A percentile compares a stretch with the other conserved stretches of the same genome.
These are phyloP conservation scores for Etheostoma perlongum DNA, from an alignment of 2,797 vertebrate genomes.

Conservation along the genomic window DNA sequence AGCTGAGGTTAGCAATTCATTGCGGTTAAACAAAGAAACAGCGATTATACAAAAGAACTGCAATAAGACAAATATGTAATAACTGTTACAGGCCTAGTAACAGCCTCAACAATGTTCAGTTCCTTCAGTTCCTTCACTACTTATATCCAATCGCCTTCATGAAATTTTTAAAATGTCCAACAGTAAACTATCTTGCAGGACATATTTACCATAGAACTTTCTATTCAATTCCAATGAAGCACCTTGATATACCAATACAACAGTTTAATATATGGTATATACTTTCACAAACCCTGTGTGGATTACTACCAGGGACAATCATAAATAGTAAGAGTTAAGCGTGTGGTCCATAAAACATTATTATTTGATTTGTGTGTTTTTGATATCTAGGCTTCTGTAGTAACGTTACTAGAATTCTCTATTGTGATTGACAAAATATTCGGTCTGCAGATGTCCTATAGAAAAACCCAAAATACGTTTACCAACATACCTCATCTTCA, in stretches of 20 bases:
- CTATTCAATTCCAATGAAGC: not conserved
- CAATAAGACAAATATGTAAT: too few species aligned
- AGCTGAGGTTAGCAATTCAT: too few species aligned
- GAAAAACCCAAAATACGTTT: too few species aligned
- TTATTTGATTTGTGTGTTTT: not conserved
- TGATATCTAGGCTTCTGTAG: too few species aligned
- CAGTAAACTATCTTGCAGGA: not conserved
- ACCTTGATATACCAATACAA: not conserved
- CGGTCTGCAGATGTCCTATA: too few species aligned
- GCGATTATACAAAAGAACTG: too few species aligned
- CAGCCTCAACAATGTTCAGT: not conserved
- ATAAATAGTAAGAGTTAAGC: not conserved
- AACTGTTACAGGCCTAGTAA: too few species aligned
- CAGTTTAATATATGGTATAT: not conserved
- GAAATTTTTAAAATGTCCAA: not conserved
- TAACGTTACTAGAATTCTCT: too few species aligned
- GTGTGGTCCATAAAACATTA: too few species aligned
- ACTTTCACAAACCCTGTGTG: not conserved
- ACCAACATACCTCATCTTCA: constrained; percentile 92
- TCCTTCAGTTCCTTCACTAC: not conserved
- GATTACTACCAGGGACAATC: not conserved
- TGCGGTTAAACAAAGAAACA: too few species aligned
- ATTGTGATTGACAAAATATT: not conserved
- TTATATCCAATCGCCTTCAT: too few species aligned
- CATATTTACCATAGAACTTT: not conserved